Evolutionary conservation across 2,797 vertebrate species (phyloP), one percentile per base, ranked within the genome.

Genomic region (Erpetoichthys calabaricus): DNA sequence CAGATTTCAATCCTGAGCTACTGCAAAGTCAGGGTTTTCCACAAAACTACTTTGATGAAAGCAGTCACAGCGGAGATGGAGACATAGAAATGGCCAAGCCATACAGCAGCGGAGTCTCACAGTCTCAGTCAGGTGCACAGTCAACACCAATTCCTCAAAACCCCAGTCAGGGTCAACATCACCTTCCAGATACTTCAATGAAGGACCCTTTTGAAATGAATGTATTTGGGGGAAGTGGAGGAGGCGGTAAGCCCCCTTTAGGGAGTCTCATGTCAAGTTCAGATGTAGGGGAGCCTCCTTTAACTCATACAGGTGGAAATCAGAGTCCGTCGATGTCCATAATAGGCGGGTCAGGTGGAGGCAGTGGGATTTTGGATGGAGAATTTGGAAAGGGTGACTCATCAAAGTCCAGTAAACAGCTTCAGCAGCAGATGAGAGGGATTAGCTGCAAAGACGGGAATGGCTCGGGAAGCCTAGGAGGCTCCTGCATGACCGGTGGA

Each of bases 1-100:
- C 94, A 25, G 96, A 97, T 76, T 98, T 99, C 71, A 97, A 97
- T 70, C 88, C 91, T 9, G 94, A 98, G 67, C 79, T 98, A 57
- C 76, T 98, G 50, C 84, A 85, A 56, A 82, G 86, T 53, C 84
- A 78, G 6, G 84, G 80, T 53, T 97, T 98, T 76, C 76, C 90
- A 58, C 90, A 89, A 72, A 86, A 80, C 56, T 95, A 92, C 69
- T 97, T 97, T 69, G 94, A 92, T 46, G 92, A 98, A 76, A 96
- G 91, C 71, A 96, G 94, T 63, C 91, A 92, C 67, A 95, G 94
- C 55, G 89, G 91, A 8, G 94, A 97, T 67, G 89, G 89, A 59
- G 94, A 97, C 72, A 80, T 92, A 4, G 96, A 97, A 57, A 86
- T 94, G 60, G 90, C 91, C 63, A 97, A 96, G 74, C 83, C 91